Evolutionary conservation across 1,140 invertebrate species (phyloP), one percentile per base, ranked within the genome.

Genomic region (Trichonephila clavipes): DNA sequence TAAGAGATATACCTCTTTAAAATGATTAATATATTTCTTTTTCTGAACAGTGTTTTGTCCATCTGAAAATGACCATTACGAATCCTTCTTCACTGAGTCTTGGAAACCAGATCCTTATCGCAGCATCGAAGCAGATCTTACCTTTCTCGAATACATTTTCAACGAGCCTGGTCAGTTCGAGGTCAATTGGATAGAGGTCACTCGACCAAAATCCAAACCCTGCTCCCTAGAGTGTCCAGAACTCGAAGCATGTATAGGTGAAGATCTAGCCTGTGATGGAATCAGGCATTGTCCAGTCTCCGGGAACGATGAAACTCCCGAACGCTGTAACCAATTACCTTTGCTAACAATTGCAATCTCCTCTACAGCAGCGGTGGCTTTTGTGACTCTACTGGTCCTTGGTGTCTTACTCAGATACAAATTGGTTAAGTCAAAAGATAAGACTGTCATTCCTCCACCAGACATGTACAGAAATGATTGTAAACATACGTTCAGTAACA

Each of bases 221-320:
- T 94, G 98, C 95, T 96, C 97, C 94, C 97, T 98, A 95, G 97
- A 97, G 44, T 99, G 98, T 95, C 97, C 98, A 1, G 98, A 98
- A 91, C 95, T 99, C 94, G 97, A 98, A 95, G 98, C 98, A 3
- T 99, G 98, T 95, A 98, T 98, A 95, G 98, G 98, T 95, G 96
- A 97, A 0, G 97, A 97, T 19, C 96, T 99, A 10, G 98, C 98
- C 97, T 99, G 98, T 95, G 98, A 99, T 95, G 98, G 98, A 0
- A 96, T 97, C 21, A 96, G 97, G 40, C 98, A 98, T 95, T 98
- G 98, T 95, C 98, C 98, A 0, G 61, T 69, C 2, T 98, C 97
- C 2, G 98, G 98, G 0, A 97, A 97, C 95, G 98, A 98, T 96
- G 98, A 98, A 96, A 97, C 97, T 5, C 96, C 98, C 28, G 96